Base-by-base conservation (phyloP, 2,113 vertebrate genomes). In the Apteryx owenii region DNA sequence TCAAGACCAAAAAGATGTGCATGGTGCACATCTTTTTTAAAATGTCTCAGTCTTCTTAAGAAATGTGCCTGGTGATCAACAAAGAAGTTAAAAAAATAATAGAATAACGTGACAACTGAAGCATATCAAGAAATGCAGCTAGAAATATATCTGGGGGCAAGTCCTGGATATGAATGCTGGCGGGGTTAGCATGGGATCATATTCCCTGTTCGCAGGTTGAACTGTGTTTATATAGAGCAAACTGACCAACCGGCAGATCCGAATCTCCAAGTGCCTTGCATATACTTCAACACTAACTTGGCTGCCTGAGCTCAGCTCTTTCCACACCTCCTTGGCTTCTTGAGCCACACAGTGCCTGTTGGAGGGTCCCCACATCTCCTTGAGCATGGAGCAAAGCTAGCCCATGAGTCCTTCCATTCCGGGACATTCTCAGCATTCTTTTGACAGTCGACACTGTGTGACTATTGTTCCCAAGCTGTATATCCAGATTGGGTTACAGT, bases 381-480 rank as follows among this genome's bases (percentile, higher is more conserved):
- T 56, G 53, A 85, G 48, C 0, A 0, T 2, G 2, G 29, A 38
- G 38, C 0, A 2, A 61, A 64, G 33, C 26, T 68, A 36, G 10
- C 16, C 28, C 70, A 71, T 19, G 28, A n/a, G 66, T 31, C 64
- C 69, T 38, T 50, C 46, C 26, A 79, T 42, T 51, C 56, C 23
- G 5, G 91, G 58, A 18, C 90, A 73, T 95, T 92, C 81, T 44
- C 3, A 54, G 21, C 1, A 0, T 82, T 70, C 69, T 56, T 10
- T 1, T 61, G 23, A 40, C 77, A 21, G 69, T 7, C 23, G 0
- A 29, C 40, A 81, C 26, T 29, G 3, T 31, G 20, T 42, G 50
- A 42, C 87, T 58, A 84, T 97, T 96, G 96, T 96, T 88, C 78
- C 93, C 11, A 33, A n/a, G 38, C 48, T 4, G n/a, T 7, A 1